Base-by-base conservation (phyloP, 1,140 invertebrate species). In the Rhizoglyphus robini region DNA sequence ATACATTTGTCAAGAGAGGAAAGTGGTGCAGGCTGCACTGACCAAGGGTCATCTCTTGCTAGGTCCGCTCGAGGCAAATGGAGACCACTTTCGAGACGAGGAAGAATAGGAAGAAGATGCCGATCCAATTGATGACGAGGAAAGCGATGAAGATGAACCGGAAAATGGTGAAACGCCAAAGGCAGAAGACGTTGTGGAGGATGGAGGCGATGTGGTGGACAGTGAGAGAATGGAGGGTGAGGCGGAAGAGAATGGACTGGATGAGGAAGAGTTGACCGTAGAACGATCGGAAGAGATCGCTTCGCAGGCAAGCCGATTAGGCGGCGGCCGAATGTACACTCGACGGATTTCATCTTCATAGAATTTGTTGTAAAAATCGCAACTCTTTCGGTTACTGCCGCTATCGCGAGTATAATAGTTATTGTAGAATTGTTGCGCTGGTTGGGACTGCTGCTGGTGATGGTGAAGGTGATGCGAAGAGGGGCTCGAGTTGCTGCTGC, bases 311-410 rank as follows among this genome's bases (percentile, higher is more conserved):
- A 51, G 63, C 30, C 82, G 80, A 70, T 86, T 86, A 23, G 84
- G 84, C 30, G 84, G 84, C 63, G 84, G 81, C 68, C 83, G 78
- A 68, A 86, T 82, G 69, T 83, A 83, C 72, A 83, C 82, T 71
- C 83, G 81, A 73, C 83, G 82, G 62, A 83, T 83, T 73, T 84
- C 82, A 70, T 81, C 81, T 74, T 84, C 80, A 8, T 51, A 13
- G 36, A 41, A 41, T 41, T 41, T 8, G 36, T 41, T 8, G 36
- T 41, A 41, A 18, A 41, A 41, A 11, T n/a, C n/a, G n/a, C 36
- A 41, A 49, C n/a, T 5, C 4, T 49, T 5, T 5, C 5, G 4
- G 4, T 20, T 20, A 27, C 13, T 51, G 13, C 23, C 3, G 29
- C 23, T 1, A 23, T 51, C 2, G 3, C n/a, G 48, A 23, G 18